Conservation (phyloP, 2,113 vertebrate genomes). For the Collichthys lucidus region DNA sequence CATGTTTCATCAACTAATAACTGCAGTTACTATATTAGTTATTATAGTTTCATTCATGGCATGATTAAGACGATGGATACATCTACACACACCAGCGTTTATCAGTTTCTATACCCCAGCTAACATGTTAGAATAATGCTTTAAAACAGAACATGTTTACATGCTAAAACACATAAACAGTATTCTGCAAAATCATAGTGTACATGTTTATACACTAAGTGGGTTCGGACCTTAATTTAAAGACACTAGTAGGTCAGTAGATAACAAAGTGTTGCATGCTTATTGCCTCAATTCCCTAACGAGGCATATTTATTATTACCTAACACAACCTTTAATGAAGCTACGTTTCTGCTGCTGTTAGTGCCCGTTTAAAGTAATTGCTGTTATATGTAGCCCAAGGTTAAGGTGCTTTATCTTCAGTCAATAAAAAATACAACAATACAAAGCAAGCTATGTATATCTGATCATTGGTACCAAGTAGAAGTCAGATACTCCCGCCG, state of each 20-base stretch:
- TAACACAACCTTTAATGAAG: constrained; percentile 26
- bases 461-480: neutral
- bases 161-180: neutral
- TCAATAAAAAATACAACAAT: constrained; percentile 1
- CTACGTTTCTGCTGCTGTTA: constrained; percentile 3
- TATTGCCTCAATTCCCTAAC: constrained; percentile 1
- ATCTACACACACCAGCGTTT: neutral
- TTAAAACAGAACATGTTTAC: neutral
- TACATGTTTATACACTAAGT: neutral
- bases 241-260: neutral
- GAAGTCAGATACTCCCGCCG: neutral
- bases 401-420: constrained; percentile 1
- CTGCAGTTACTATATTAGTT: too few relatives aligned
- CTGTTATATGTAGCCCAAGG: constrained; percentile 9
- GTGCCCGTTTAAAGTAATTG: constrained; percentile 17
- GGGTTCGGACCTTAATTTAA: neutral
- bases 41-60: too few relatives aligned
- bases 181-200: neutral
- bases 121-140: too few relatives aligned
- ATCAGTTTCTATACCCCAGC: neutral
- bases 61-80: too few relatives aligned
- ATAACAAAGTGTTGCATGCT: neutral
- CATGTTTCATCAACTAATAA: too few relatives aligned
- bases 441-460: constrained; percentile 3
- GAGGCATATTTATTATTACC: constrained; percentile 22